These are phyloP conservation scores for Zelostemma sp. DNA, from an alignment of 1,140 invertebrate genomes.

Conservation along the genomic window DNA sequence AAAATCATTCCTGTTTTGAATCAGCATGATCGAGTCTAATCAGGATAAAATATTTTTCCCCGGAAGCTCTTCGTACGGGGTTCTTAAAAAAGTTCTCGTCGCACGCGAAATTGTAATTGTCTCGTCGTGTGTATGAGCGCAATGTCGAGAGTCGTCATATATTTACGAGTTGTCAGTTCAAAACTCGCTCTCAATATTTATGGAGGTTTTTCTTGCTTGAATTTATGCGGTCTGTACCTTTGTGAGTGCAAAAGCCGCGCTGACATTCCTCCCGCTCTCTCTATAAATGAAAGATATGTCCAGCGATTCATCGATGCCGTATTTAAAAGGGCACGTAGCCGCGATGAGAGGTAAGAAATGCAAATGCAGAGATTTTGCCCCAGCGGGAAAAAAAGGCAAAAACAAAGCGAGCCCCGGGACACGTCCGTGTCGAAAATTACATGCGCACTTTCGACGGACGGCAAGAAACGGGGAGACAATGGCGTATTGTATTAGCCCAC, in stretches of 20 bases:
- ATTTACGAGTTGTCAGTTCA: conserved; percentile 47
- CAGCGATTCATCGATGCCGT: conserved; percentile 36
- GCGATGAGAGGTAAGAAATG: conserved; percentile 16
- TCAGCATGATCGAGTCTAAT: too few species aligned
- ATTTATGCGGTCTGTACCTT: conserved; percentile 49
- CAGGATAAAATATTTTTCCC: conserved; percentile 9
- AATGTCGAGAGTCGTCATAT: conserved; percentile 35
- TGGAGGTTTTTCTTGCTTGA: conserved; percentile 50
- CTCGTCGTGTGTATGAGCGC: conserved; percentile 35
- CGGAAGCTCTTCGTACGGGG: conserved; percentile 7
- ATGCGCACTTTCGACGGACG: background rate
- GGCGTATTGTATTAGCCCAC: conserved; percentile 1
- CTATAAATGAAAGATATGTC: conserved; percentile 34
- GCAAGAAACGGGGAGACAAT: conserved; percentile 1
- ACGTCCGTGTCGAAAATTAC: conserved; percentile 1
- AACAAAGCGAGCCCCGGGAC: background rate
- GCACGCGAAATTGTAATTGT: conserved; percentile 42
- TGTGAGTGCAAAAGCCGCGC: conserved; percentile 48
- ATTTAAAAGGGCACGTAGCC: conserved; percentile 30
- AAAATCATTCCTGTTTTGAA: too few species aligned
- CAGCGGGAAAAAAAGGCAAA: background rate
- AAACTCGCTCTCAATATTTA: conserved; percentile 51
- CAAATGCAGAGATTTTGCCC: conserved; percentile 6
- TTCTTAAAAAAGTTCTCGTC: conserved; percentile 25
- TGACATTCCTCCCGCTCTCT: conserved; percentile 36